Evolutionary conservation across 2,797 vertebrate genomes (phyloP).

Genomic region (Gambusia yucatana): DNA sequence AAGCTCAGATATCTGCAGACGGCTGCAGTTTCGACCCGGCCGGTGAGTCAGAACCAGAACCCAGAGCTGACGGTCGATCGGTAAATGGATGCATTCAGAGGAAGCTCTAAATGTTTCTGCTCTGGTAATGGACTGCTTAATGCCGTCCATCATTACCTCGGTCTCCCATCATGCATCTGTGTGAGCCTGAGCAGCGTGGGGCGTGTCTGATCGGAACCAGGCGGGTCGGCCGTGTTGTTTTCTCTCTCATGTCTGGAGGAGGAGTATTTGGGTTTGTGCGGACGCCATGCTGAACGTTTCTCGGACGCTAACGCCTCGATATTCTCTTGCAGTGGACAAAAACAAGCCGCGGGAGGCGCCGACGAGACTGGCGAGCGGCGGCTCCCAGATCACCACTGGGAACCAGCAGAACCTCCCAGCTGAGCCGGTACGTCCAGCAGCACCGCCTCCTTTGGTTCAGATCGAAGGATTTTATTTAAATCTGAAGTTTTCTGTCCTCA

Average conservation of each 20-base stretch:
- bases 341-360: constrained; percentile 64
- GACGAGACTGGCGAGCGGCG: constrained; percentile 12
- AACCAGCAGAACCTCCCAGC: constrained; percentile 30
- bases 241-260: constrained; percentile 2
- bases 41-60: not conserved
- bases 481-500: constrained; percentile 11
- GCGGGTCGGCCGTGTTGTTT: not conserved
- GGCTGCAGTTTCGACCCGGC: not conserved
- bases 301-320: constrained; percentile 40
- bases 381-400: constrained; percentile 23
- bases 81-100: not conserved
- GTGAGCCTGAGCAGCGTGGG: constrained; percentile 37
- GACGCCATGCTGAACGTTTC: constrained; percentile 66
- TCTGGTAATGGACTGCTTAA: constrained; percentile 63
- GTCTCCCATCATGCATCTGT: constrained; percentile 75
- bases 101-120: constrained; percentile 44
- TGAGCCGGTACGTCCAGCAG: constrained; percentile 47
- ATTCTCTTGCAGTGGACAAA: constrained; percentile 79
- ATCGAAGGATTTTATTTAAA: not conserved
- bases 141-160: constrained; percentile 47
- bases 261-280: constrained; percentile 7
- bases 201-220: constrained; percentile 50
- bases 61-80: not conserved
- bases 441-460: not conserved
- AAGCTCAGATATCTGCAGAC: not conserved